Evolutionary conservation across 2,797 vertebrate species (phyloP), one percentile per base, ranked within the genome.

Genomic region (Gephyroberyx darwinii): DNA sequence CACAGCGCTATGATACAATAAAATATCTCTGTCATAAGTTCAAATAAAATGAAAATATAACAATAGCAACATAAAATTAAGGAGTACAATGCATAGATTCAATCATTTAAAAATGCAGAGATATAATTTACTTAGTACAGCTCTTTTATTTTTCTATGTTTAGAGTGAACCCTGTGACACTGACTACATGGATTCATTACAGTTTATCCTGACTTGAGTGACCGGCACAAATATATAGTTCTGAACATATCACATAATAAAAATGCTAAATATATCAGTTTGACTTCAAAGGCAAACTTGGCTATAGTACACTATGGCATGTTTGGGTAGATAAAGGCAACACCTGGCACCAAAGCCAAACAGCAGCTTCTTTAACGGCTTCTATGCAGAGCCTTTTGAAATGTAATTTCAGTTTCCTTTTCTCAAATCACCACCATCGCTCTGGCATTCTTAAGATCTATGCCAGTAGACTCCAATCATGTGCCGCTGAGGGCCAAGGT

Each of bases 1-100:
- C 95, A 96, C 95, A 95, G 93, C 92, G 96, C 95, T 96, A 96
- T 96, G 91, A 95, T 96, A 98, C 95, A 97, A 95, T 95, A 96
- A 94, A 95, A 89, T 89, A 93, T 93, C 93, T 86, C 90, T 94
- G 93, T 95, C 93, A 94, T 95, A 92, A 93, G 92, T 94, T 95
- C 93, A 96, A 94, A 94, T 89, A 90, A 93, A 91, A 90, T 77
- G 70, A 78, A 88, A 90, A 92, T 79, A 87, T 79, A 89, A 94
- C 92, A 93, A 95, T 88, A 94, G 91, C 90, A 88, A 93, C 91
- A 93, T 89, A 92, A 94, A 95, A 93, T 93, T 93, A 94, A 95
- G 93, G 86, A 94, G 93, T 95, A 94, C 92, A 93, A 95, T 97
- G 96, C 96, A 96, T 96, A 97, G 96, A 94, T 96, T 93, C 87